A percentile compares a stretch with the other conserved stretches of the same genome.
Conservation (phyloP, 2,888 invertebrate species). For the Epistrophella euchroma region DNA sequence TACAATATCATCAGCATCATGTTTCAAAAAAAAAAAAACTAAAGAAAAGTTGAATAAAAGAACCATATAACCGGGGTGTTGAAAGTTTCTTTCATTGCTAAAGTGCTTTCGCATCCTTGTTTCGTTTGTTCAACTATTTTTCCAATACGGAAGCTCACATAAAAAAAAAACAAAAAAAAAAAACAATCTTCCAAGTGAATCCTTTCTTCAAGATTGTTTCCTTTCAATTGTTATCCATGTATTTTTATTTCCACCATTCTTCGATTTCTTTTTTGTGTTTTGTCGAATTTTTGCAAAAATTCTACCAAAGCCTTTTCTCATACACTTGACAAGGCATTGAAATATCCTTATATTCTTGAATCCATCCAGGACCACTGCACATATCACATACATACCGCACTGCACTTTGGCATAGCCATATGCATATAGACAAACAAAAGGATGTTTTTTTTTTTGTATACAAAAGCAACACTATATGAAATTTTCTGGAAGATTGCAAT, state of each 20-base stretch:
- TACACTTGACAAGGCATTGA: conserved; percentile 71
- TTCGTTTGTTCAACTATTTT: conserved; percentile 29
- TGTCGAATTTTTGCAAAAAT: conserved; percentile 32
- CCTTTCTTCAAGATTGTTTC: conserved; percentile 72
- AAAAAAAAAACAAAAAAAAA: neutral
- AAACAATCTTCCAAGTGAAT: conserved; percentile 59
- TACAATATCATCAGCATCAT: neutral
- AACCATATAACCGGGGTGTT: conserved; percentile 54
- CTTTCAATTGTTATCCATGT: conserved; percentile 65
- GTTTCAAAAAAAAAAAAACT: conserved; percentile 10
- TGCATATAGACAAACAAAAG: conserved; percentile 37
- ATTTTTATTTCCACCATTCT: conserved; percentile 13
- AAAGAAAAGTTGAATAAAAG: neutral
- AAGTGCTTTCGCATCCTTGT: conserved; percentile 44
- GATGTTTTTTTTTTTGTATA: conserved; percentile 14
- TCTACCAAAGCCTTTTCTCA: conserved; percentile 58
- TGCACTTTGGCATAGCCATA: conserved; percentile 17
- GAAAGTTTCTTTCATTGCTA: conserved; percentile 48
- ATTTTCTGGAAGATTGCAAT: conserved; percentile 72
- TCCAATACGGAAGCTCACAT: conserved; percentile 15
- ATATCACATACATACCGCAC: conserved; percentile 16
- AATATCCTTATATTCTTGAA: conserved; percentile 52
- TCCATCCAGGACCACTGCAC: neutral
- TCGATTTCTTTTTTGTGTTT: neutral
- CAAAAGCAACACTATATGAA: conserved; percentile 53